Base-by-base conservation (phyloP, 2,797 vertebrate genomes). In the Tadarida brasiliensis region DNA sequence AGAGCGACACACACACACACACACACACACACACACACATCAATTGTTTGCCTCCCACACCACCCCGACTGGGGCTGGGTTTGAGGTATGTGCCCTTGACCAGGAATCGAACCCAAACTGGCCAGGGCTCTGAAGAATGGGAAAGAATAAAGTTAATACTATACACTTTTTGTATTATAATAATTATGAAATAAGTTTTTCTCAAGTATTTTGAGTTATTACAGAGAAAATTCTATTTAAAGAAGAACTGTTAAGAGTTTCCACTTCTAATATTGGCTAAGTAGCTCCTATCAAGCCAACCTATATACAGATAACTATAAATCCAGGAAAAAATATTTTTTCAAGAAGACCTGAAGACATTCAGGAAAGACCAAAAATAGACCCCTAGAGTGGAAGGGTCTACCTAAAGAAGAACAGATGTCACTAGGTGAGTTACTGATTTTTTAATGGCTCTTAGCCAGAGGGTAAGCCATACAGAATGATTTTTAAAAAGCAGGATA, bases 161-260 rank as follows among this genome's bases (percentile, higher is more conserved):
- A 30, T 17, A 80, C 28, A 44, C 15, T 83, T 76, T 83, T n/a
- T 39, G 2, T 76, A 76, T 83, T 67, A 35, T 24, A 83, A 74
- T 20, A 57, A 57, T 85, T 54, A 78, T 56, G 20, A 61, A 71
- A 70, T 77, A 85, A 94, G 9, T 70, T 11, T 49, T 78, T 78
- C 15, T 85, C 16, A 78, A 63, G 22, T 71, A 71, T 47, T 90
- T 57, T 78, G 73, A 77, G 11, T 63, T 82, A 33, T 12, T 65
- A 10, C 67, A 82, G 57, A n/a, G 20, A 78, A 94, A 85, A 90
- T n/a, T 71, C 22, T 63, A 71, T 30, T 83, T 89, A 63, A 71
- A 71, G 11, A 81, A 73, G 67, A 67, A 82, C 12, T 16, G 3
- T 28, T 85, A 85, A 2, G 56, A 86, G 65, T 71, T 71, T 63